Evolutionary conservation across 2,113 vertebrate species (phyloP).

Genomic region (Phaethon lepturus): DNA sequence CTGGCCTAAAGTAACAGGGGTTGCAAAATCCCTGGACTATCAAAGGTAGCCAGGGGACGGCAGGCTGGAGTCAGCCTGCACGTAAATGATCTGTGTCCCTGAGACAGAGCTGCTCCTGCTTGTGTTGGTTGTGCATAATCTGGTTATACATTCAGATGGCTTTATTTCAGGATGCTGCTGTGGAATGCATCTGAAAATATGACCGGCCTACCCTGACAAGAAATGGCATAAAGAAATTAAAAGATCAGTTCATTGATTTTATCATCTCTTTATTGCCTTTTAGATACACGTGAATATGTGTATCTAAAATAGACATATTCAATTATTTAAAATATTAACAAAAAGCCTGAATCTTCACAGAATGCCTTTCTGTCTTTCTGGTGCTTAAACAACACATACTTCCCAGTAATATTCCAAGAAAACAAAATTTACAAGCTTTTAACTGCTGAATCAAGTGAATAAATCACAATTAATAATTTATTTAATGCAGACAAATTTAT

Average conservation of each 20-base stretch:
- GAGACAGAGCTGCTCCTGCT: not conserved
- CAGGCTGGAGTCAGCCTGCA: not conserved
- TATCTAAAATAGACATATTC: not conserved
- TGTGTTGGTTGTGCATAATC: not conserved
- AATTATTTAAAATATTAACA: not conserved
- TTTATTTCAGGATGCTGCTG: not conserved
- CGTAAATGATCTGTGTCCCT: not conserved
- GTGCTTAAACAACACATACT: not conserved
- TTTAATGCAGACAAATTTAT: not conserved
- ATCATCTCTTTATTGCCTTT: not conserved
- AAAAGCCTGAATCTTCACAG: not conserved
- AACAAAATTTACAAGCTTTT: not conserved
- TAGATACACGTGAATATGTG: not conserved
- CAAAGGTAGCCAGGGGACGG: not conserved
- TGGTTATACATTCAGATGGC: not conserved
- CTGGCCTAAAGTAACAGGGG: not conserved
- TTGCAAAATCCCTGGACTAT: not conserved
- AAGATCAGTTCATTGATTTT: fast-evolving
- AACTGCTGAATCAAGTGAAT: not conserved
- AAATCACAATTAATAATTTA: not conserved
- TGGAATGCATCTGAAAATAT: not conserved
- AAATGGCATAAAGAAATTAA: not conserved
- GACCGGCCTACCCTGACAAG: not conserved
- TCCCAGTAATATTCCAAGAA: not conserved
- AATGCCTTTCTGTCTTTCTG: not conserved